phyloP scores from a whole-genome alignment of 2,888 invertebrate genomes.

The Melinaea menophilus region DNA sequence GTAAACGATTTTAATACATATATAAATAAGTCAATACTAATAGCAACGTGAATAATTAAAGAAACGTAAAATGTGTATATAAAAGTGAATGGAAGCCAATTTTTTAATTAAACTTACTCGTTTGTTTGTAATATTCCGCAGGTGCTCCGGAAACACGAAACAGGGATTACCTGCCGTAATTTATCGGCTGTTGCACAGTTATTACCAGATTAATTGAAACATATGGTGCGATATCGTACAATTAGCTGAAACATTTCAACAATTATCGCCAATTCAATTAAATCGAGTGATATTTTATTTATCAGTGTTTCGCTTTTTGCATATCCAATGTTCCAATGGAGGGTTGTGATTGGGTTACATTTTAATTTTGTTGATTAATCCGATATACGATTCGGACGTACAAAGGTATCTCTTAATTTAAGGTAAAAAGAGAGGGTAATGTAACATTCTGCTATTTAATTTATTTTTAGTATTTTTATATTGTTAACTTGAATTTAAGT shows the following conservation, averaged over 20 bases:
- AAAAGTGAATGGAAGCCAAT: no score
- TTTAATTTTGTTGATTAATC: not conserved
- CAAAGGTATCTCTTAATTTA: no score
- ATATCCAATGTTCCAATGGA: conserved; percentile 7
- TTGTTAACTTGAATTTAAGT: no score
- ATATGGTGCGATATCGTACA: conserved; percentile 32
- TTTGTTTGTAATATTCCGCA: conserved; percentile 15
- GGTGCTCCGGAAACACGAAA: conserved; percentile 23
- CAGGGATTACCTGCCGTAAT: conserved; percentile 27
- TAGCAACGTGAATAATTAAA: no score
- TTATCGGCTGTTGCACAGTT: conserved; percentile 29
- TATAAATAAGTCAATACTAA: no score
- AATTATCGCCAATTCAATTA: conserved; percentile 32
- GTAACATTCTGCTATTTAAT: no score
- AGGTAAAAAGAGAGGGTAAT: no score
- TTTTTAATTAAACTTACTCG: conserved; percentile 15
- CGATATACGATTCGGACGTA: no score
- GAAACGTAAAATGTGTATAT: no score
- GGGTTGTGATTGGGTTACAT: conserved; percentile 1
- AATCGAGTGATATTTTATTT: conserved; percentile 18
- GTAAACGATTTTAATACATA: no score
- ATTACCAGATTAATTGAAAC: conserved; percentile 35
- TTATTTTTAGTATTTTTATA: no score
- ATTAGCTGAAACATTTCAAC: conserved; percentile 32
- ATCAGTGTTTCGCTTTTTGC: conserved; percentile 8